A percentile compares a stretch with the other conserved stretches of the same genome.
Conservation (phyloP, 2,797 vertebrate species). For the Megaceryle alcyon region DNA sequence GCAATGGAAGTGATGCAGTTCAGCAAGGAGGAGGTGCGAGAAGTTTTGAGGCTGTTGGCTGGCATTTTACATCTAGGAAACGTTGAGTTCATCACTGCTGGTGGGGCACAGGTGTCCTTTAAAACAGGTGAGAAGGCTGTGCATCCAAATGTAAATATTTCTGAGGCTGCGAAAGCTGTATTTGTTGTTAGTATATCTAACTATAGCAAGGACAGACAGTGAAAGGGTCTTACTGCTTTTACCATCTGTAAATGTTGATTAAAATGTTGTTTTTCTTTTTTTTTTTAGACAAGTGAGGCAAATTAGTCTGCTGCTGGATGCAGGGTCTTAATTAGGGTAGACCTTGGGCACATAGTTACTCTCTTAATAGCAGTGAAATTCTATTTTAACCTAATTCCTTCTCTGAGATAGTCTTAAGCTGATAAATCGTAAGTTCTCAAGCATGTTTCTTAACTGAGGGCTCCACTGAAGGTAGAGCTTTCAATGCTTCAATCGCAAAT, state of each 20-base stretch:
- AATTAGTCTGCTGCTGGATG: background rate
- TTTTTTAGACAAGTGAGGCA: background rate
- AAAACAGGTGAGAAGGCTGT: constrained; percentile 85
- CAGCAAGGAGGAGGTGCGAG: constrained; percentile 87
- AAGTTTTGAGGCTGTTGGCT: constrained; percentile 90
- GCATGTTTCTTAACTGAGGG: background rate
- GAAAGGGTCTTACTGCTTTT: background rate
- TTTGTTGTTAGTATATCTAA: fast-evolving
- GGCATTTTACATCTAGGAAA: constrained; percentile 94
- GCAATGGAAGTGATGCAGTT: constrained; percentile 97
- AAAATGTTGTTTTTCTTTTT: background rate
- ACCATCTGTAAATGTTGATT: background rate
- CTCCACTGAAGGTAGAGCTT: background rate
- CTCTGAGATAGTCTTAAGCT: background rate
- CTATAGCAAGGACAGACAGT: background rate
- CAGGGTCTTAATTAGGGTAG: background rate
- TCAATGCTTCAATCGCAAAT: background rate
- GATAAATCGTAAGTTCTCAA: background rate
- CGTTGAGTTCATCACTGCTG: constrained; percentile 94
- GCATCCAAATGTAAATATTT: background rate
- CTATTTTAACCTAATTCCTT: background rate
- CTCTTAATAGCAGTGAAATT: background rate
- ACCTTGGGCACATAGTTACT: background rate
- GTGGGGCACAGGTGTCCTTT: constrained; percentile 93
- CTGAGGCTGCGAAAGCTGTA: background rate